These are phyloP conservation scores for Pissodes strobi DNA, from an alignment of 1,140 invertebrate species.

Conservation along the genomic window DNA sequence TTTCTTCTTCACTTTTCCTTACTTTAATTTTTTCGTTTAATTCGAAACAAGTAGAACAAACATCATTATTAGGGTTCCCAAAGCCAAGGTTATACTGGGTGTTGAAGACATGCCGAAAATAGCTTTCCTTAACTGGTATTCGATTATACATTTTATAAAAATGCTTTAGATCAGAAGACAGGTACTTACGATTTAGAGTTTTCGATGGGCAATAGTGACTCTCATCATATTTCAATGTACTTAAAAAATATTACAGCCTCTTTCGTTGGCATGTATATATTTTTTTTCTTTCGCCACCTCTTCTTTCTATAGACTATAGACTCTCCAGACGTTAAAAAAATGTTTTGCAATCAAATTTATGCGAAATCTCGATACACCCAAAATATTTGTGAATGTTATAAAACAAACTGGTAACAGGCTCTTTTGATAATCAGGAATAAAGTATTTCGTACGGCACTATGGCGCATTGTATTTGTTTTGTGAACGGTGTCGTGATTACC, in stretches of 20 bases:
- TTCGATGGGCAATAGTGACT: too few relatives aligned
- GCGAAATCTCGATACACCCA: background rate
- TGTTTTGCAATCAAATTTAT: background rate
- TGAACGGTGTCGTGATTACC: background rate
- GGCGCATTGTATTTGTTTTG: conserved; percentile 1
- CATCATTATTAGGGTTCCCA: too few relatives aligned
- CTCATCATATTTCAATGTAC: too few relatives aligned
- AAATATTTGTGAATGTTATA: background rate
- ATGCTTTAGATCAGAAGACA: too few relatives aligned
- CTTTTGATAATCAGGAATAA: background rate
- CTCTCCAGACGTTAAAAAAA: background rate
- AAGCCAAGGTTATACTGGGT: too few relatives aligned
- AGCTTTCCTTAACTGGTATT: too few relatives aligned
- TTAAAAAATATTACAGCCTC: background rate
- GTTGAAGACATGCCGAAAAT: too few relatives aligned
- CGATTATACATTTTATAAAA: too few relatives aligned
- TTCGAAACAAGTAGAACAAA: too few relatives aligned
- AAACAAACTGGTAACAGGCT: background rate
- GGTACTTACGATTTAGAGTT: too few relatives aligned
- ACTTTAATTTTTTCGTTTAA: too few relatives aligned
- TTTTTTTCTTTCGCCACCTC: conserved; percentile 2
- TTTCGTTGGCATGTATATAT: background rate
- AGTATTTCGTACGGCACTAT: background rate
- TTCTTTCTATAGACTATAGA: background rate
- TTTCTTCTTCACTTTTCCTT: background rate